Evolutionary conservation across 2,113 vertebrate species (phyloP), one percentile per base, ranked within the genome.

Genomic region (Macroglossus sobrinus): DNA sequence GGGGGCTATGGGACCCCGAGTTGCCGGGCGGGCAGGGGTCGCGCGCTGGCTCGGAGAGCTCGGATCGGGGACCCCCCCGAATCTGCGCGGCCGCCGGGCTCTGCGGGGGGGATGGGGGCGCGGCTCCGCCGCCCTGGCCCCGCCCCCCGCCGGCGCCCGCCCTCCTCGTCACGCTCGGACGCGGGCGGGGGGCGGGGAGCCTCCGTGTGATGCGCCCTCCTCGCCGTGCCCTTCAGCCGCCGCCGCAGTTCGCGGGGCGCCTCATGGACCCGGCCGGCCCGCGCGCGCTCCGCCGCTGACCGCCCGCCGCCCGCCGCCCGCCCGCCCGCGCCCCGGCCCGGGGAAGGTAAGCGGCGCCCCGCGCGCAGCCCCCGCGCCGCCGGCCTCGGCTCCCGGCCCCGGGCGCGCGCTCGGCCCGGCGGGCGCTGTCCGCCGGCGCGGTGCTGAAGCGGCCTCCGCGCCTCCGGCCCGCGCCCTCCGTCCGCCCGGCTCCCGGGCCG

Each of bases 161-260:
- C 91, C 92, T 88, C 82, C 89, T 71, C 90, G 96, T 97, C 95
- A 97, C n/a, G 97, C 97, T 28, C 53, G 53, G 91, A 72, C 78
- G 97, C 91, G 80, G 79, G 91, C 63, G 64, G 85, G 96, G 86
- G 95, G 95, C 93, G 89, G 96, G 96, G 92, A 40, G 66, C 87
- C 88, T 86, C 35, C 30, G 2, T n/a, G 93, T 96, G 96, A 97
- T 96, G 96, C 96, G 92, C 97, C 96, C 96, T 95, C 94, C 93
- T 93, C 96, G 75, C 96, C 3, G 93, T 97, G 97, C 92, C 97
- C 97, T 97, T 97, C 97, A 97, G 88, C 96, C 57, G 95, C 92
- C 64, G 88, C 97, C 45, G 95, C 97, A 96, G 94, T 91, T 79
- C 82, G 53, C 50, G 33, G 19, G 55, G 88, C 79, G 74, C 96